Evolutionary conservation across 2,888 invertebrate species (phyloP), one percentile per base, ranked within the genome.

Genomic region (Nasonia oneida): DNA sequence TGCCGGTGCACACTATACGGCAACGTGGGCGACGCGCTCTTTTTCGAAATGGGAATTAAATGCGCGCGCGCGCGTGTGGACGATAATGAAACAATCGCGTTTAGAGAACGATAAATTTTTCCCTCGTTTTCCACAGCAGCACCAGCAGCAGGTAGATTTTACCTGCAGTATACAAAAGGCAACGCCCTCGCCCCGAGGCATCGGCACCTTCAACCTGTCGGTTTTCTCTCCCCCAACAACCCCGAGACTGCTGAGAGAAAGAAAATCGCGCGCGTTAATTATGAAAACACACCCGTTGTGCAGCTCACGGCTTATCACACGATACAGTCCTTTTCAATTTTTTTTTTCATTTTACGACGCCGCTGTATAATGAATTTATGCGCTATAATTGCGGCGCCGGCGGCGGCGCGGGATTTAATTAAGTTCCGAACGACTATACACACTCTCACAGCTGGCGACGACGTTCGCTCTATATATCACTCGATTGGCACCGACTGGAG

Each of bases 381-480:
- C 77, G 77, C 18, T 10, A 23, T 42, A 47, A 50, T 42, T n/a
- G 61, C 39, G 39, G 4, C 12, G 64, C 70, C 5, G 23, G 15
- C 50, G 10, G 82, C 29, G 61, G n/a, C 83, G 61, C 73, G 57
- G 79, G 47, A 64, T 84, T 79, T 84, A 84, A 84, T 84, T 74
- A 74, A 78, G 61, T 74, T 42, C 50, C 47, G n/a, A 47, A 15
- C 53, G 67, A 33, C 76, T 57, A 12, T 29, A 29, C n/a, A 29
- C 37, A 47, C 50, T 18, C 77, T 29, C 42, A 57, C 53, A 42
- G 18, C n/a, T 12, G 10, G 37, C 37, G 18, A 29, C 37, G 57
- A 15, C 42, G 64, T 29, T 61, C 73, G 73, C 33, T 57, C 10
- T 15, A 33, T 23, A 50, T 23, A 47, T 47, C 47, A 67, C 42